These are phyloP conservation scores for Scaptomyza hsui DNA, from an alignment of 1,140 invertebrate species.

Conservation along the genomic window DNA sequence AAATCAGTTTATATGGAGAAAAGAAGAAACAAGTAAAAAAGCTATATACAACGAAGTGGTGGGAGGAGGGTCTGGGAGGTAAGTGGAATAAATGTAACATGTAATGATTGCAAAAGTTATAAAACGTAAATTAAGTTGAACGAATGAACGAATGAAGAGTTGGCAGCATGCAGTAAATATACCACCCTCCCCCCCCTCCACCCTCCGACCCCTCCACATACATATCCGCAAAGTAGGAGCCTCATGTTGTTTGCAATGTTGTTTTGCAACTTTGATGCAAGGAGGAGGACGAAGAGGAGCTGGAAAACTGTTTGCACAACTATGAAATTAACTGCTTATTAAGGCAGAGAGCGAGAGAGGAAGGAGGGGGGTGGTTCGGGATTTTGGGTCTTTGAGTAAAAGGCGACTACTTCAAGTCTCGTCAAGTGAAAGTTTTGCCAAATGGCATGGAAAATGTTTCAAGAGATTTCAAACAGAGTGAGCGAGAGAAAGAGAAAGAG, in stretches of 20 bases:
- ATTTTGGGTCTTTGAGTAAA: neutral
- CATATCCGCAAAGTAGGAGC: slow-evolving; percentile 16
- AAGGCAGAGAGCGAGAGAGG: slow-evolving; percentile 46
- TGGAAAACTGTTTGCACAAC: slow-evolving; percentile 58
- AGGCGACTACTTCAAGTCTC: slow-evolving; percentile 66
- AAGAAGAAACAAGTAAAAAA: slow-evolving; percentile 19
- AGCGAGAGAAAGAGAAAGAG: slow-evolving; percentile 3
- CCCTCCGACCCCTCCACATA: neutral
- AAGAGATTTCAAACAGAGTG: slow-evolving; percentile 35
- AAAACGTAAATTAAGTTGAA: slow-evolving; percentile 82
- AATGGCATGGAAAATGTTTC: slow-evolving; percentile 79
- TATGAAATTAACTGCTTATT: slow-evolving; percentile 81
- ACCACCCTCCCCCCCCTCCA: neutral
- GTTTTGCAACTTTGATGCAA: slow-evolving; percentile 59
- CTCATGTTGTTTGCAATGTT: slow-evolving; percentile 67
- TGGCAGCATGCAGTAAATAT: slow-evolving; percentile 33
- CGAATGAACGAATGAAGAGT: slow-evolving; percentile 77
- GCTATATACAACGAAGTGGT: slow-evolving; percentile 24
- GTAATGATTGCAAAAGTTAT: slow-evolving; percentile 81
- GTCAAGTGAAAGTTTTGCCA: slow-evolving; percentile 78
- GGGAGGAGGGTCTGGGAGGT: neutral
- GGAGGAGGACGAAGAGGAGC: neutral
- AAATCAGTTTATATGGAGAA: slow-evolving; percentile 1
- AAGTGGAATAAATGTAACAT: slow-evolving; percentile 75
- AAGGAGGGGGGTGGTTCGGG: slow-evolving; percentile 22